phyloP scores from a whole-genome alignment of 1,140 invertebrate species.

The Maniola jurtina region DNA sequence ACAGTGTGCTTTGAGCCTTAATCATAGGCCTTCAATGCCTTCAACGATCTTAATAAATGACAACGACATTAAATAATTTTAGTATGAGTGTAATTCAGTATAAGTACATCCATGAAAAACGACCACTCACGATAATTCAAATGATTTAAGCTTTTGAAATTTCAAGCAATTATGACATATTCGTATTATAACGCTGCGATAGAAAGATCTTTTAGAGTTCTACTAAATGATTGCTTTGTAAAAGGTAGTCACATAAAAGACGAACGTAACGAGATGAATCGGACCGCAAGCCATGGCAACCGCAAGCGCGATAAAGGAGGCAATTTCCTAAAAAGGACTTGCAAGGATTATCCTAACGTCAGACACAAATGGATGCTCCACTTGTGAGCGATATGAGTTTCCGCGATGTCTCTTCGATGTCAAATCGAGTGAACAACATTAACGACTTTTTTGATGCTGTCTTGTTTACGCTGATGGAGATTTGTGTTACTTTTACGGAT shows the following conservation, averaged over 20 bases:
- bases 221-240: neutral
- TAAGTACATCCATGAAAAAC: too few species aligned
- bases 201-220: neutral
- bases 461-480: neutral
- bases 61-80: too few species aligned
- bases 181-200: too few species aligned
- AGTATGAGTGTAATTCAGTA: too few species aligned
- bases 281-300: slow-evolving; percentile 23
- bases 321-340: slow-evolving; percentile 65
- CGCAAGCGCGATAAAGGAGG: slow-evolving; percentile 57
- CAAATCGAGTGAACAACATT: slow-evolving; percentile 29
- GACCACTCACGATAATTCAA: too few species aligned
- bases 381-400: slow-evolving; percentile 23
- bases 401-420: slow-evolving; percentile 20
- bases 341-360: slow-evolving; percentile 60
- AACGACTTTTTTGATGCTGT: slow-evolving; percentile 1
- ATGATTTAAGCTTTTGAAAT: too few species aligned
- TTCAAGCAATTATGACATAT: too few species aligned
- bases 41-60: too few species aligned
- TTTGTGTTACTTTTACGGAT: neutral
- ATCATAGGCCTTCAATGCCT: too few species aligned
- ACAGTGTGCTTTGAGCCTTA: too few species aligned
- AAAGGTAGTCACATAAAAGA: slow-evolving; percentile 3
- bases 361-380: slow-evolving; percentile 55
- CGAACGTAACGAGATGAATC: neutral